Percentiles rank a stretch among this genome's conserved stretches.
phyloP scores from a whole-genome alignment of 1,140 invertebrate genomes.

The Pachyrhynchus sulphureomaculatus region DNA sequence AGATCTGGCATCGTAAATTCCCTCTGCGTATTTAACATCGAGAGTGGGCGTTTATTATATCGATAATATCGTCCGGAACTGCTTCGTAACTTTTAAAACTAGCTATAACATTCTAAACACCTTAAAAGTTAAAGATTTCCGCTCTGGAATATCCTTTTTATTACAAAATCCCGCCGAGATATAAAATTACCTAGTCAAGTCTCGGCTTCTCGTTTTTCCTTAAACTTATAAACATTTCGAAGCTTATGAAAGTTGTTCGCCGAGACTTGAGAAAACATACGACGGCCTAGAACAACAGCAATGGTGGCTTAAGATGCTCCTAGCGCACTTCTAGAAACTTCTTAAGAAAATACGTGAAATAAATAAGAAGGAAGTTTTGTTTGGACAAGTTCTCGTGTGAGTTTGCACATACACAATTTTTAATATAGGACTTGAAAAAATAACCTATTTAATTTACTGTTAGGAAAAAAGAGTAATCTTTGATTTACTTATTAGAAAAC shows the following conservation, averaged over 20 bases:
- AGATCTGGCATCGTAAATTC: too few relatives aligned
- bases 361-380: conserved; percentile 22
- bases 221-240: conserved; percentile 27
- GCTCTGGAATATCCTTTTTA: conserved; percentile 5
- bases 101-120: not conserved
- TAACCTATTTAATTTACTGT: too few relatives aligned
- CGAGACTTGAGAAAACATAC: conserved; percentile 11
- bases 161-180: conserved; percentile 12
- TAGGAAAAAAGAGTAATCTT: too few relatives aligned
- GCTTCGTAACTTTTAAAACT: too few relatives aligned
- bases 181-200: conserved; percentile 20
- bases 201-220: conserved; percentile 10
- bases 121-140: not conserved
- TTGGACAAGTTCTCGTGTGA: conserved; percentile 18
- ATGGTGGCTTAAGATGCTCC: conserved; percentile 8
- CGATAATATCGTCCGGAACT: too few relatives aligned
- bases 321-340: conserved; percentile 19
- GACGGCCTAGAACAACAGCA: conserved; percentile 21
- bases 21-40: too few relatives aligned
- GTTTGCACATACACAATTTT: conserved; percentile 1
- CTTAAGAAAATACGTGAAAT: conserved; percentile 15
- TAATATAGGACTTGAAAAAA: conserved; percentile 1
- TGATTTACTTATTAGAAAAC: too few relatives aligned
- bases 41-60: too few relatives aligned
- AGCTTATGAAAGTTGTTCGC: conserved; percentile 23